Evolutionary conservation across 2,797 vertebrate species (phyloP).

Genomic region (Danio tinwini): DNA sequence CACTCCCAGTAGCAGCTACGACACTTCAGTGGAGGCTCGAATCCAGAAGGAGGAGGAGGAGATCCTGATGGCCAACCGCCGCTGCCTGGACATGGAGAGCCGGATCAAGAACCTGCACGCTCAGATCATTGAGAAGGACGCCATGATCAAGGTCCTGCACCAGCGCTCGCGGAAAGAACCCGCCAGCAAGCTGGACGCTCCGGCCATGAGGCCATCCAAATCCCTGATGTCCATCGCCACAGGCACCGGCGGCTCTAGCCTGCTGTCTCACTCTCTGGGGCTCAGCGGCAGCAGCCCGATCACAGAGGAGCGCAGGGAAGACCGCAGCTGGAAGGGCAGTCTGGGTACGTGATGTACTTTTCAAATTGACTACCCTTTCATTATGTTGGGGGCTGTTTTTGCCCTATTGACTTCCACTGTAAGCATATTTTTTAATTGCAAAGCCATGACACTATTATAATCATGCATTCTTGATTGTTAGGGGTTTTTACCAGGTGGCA

Average conservation of each 20-base stretch:
- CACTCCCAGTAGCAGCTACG: conserved; percentile 92
- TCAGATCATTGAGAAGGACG: conserved; percentile 99
- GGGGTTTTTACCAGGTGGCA: too few species aligned
- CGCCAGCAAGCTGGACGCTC: conserved; percentile 83
- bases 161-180: conserved; percentile 96
- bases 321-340: conserved; percentile 96
- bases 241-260: conserved; percentile 65
- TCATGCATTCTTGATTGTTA: too few species aligned
- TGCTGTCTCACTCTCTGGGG: conserved; percentile 88
- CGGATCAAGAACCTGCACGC: conserved; percentile 98
- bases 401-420: too few species aligned
- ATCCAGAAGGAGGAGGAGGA: conserved; percentile 99
- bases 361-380: too few species aligned
- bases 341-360: conserved; percentile 79
- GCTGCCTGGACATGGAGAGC: conserved; percentile 98
- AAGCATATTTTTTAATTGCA: too few species aligned
- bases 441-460: too few species aligned
- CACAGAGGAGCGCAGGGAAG: conserved; percentile 92
- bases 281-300: conserved; percentile 92
- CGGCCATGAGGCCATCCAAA: conserved; percentile 96
- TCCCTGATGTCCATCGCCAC: conserved; percentile 97
- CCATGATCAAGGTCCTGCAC: conserved; percentile 99
- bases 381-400: too few species aligned
- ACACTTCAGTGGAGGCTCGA: conserved; percentile 92
- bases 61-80: conserved; percentile 96